Base-by-base conservation (phyloP, 2,888 invertebrate genomes). In the Caenorhabditis drosophilae region DNA sequence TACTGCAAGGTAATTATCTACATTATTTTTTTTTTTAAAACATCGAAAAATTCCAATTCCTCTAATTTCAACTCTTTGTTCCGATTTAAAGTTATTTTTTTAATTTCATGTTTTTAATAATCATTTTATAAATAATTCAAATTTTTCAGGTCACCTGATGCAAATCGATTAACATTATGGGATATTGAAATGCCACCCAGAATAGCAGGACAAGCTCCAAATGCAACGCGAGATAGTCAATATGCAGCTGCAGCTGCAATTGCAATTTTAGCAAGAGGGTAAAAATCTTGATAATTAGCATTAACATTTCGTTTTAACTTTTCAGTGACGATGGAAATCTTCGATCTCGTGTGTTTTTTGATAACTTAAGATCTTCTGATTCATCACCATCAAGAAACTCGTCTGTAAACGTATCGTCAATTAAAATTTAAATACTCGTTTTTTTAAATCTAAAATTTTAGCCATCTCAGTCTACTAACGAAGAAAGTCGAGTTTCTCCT, bases 191-290 rank as follows among this genome's bases (percentile, higher is more conserved):
- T 72, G 57, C 69, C 71, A 7, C 59, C 49, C 15, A 51, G 47
- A 7, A 20, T 38, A 3, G n/a, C 31, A 22, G 59, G 50, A n/a
- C 59, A 60, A 34, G 50, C 38, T 25, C 58, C 66, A 7, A 57
- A 72, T 53, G 40, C 67, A 1, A 23, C 52, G 2, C 44, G 69
- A 36, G 72, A 72, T 38, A 67, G 69, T 50, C 73, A 73, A 16
- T 56, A 67, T 40, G 73, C 73, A 2, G 67, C 73, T 4, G 69
- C 69, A 0, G 73, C 73, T 2, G 73, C 73, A 2, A 70, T 73
- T 15, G 63, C 73, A 9, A 58, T 73, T 20, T 41, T 73, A 15
- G 64, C 67, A 1, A 41, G 69, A 58, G 56, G 63, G 67, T 67
- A 4, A 44, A 51, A 38, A 6, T n/a, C 31, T 47, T 27, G 11